Evolutionary conservation across 2,888 invertebrate genomes (phyloP), one percentile per base, ranked within the genome.

Genomic region (Ormyrus rosae): DNA sequence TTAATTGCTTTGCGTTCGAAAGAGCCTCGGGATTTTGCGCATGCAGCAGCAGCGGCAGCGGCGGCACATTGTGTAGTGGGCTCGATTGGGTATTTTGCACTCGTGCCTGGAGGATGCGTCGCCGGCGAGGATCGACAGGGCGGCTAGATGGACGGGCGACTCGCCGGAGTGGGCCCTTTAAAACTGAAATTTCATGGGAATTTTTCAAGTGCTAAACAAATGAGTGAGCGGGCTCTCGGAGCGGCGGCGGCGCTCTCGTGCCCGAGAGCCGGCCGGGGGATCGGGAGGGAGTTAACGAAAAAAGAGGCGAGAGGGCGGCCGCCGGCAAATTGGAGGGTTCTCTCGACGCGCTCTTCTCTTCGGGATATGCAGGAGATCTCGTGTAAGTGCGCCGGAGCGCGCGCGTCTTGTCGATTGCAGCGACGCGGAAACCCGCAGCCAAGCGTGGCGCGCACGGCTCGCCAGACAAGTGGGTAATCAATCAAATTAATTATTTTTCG

Each of bases 251-350:
- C 34, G 34, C 34, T 34, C 34, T 34, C 34, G 34, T 34, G 34
- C 34, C 34, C 34, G 34, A 34, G 34, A 34, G 34, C 34, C 34
- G 1, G 34, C 13, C 13, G 13, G 13, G 13, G 13, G 13, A 13
- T 13, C 13, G 34, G 34, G 34, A 34, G 60, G 73, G 68, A 78
- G 76, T 77, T 77, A 77, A 81, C 77, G 75, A 72, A 61, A 60
- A 71, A 74, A 75, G 74, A 75, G 55, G 53, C 34, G 75, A 78
- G 34, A 34, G 34, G 2, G 80, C 82, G 78, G 34, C 34, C 63
- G 9, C 61, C 70, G 64, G 48, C 83, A 85, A 86, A 86, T 85
- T 86, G 85, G 84, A 84, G 84, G 84, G 82, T 81, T 83, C 83
- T 73, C 64, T 72, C 45, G 68, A 45, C 69, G 34, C 2, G 34